Evolutionary conservation across 2,113 vertebrate genomes (phyloP).

Genomic region (Camelus dromedarius): DNA sequence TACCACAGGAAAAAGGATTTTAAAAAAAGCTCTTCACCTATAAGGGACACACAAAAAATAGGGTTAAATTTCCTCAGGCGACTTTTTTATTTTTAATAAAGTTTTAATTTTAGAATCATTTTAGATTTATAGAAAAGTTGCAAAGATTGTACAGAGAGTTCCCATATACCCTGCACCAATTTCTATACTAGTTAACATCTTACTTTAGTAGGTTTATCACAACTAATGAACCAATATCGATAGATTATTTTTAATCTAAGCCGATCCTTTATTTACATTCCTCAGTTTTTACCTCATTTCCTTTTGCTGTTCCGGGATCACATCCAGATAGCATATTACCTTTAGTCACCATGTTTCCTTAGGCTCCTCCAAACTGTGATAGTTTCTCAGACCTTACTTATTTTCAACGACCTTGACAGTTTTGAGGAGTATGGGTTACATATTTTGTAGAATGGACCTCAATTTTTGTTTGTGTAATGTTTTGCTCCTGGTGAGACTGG

Average conservation of each 20-base stretch:
- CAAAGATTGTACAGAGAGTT: background rate
- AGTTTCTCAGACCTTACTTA: background rate
- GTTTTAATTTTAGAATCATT: constrained; percentile 16
- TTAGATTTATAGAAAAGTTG: background rate
- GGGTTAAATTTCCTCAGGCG: background rate
- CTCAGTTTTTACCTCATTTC: background rate
- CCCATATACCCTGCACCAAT: background rate
- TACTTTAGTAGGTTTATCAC: background rate
- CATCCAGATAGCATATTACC: background rate
- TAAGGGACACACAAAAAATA: background rate
- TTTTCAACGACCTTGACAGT: background rate
- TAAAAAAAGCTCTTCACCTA: constrained; percentile 4
- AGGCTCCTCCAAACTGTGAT: background rate
- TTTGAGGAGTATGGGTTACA: background rate
- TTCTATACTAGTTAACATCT: background rate
- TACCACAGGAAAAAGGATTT: background rate
- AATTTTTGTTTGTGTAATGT: background rate
- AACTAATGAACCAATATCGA: background rate
- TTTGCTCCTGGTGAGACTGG: background rate
- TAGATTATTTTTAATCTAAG: background rate
- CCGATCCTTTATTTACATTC: background rate
- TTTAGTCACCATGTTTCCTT: background rate
- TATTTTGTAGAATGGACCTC: background rate
- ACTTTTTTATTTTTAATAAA: background rate
- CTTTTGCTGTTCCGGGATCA: background rate